Base-by-base conservation (phyloP, 2,113 vertebrate species). In the Gavia stellata region DNA sequence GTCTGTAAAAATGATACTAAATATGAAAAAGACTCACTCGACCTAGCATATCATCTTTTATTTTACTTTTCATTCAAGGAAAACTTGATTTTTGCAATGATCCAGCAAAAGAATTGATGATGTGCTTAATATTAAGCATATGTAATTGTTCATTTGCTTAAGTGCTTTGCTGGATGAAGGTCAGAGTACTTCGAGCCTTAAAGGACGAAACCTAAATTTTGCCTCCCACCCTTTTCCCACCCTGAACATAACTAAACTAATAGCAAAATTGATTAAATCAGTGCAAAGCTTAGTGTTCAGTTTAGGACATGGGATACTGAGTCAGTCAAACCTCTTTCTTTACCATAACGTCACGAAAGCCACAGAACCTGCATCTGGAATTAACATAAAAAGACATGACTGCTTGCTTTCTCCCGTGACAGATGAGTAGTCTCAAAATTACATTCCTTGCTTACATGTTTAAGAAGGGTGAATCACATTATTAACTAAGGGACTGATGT, bases 91-190 rank as follows among this genome's bases (percentile, higher is more conserved):
- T 78, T 81, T 84, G 38, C 86, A 96, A 62, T 59, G 63, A 88
- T 53, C 13, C 72, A 89, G 75, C 47, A 85, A 74, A 80, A 91
- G 44, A 92, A 34, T 75, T 72, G 17, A 87, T 63, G 7, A 87
- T 71, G 33, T 67, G 34, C 56, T 94, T 84, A 84, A 81, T 36
- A 72, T 75, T 44, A 92, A 90, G 65, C 73, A 56, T 28, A 94
- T 56, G 77, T 29, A 59, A 40, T 31, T 87, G 34, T n/a, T 91
- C 70, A 89, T 94, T 94, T 97, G 77, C 70, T 86, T 68, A 95
- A 91, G 77, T 87, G 83, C 94, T 89, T 95, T 91, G 38, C 65
- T 85, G 58, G 70, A 63, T 52, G 56, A 94, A 92, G 73, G 91
- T 96, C 84, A 80, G 73, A 52, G 56, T 56, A 55, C 81, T 87